These are phyloP conservation scores for Caiman crocodilus DNA, from an alignment of 2,797 vertebrate species.

Conservation along the genomic window DNA sequence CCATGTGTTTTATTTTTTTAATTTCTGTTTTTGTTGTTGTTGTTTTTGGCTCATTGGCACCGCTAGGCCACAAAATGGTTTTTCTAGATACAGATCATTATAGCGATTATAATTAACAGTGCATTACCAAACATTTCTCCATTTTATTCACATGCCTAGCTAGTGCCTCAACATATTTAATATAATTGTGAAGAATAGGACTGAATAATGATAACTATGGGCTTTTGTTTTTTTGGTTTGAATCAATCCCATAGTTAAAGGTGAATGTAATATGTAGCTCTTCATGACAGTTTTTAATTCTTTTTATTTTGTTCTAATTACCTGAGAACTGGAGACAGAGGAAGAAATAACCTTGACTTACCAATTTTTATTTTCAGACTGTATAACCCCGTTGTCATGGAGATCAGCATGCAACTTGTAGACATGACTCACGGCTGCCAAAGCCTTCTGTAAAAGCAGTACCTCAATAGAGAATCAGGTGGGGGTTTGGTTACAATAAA, in stretches of 20 bases:
- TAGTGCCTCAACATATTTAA: not conserved
- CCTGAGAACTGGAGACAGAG: slow-evolving; percentile 1
- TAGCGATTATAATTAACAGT: not conserved
- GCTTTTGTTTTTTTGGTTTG: not conserved
- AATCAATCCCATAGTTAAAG: slow-evolving; percentile 7
- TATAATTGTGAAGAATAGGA: not conserved
- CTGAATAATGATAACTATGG: not conserved
- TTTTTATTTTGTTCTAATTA: slow-evolving; percentile 46
- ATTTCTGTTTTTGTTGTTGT: not conserved
- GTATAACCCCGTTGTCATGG: slow-evolving; percentile 41
- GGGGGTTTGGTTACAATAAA: slow-evolving; percentile 47
- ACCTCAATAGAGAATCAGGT: slow-evolving; percentile 15
- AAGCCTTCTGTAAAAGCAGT: slow-evolving; percentile 38
- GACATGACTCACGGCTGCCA: slow-evolving; percentile 21
- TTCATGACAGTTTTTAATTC: slow-evolving; percentile 46
- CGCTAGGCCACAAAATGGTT: not conserved
- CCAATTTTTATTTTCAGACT: slow-evolving; percentile 38
- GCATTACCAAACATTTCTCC: not conserved
- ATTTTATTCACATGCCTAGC: not conserved
- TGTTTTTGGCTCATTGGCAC: not conserved
- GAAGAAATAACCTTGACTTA: slow-evolving; percentile 43
- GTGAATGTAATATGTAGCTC: not conserved
- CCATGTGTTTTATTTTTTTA: no score
- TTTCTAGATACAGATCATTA: not conserved
- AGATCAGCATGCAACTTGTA: slow-evolving; percentile 21